Base-by-base conservation (phyloP, 2,797 vertebrate species). In the Platalea minor region DNA sequence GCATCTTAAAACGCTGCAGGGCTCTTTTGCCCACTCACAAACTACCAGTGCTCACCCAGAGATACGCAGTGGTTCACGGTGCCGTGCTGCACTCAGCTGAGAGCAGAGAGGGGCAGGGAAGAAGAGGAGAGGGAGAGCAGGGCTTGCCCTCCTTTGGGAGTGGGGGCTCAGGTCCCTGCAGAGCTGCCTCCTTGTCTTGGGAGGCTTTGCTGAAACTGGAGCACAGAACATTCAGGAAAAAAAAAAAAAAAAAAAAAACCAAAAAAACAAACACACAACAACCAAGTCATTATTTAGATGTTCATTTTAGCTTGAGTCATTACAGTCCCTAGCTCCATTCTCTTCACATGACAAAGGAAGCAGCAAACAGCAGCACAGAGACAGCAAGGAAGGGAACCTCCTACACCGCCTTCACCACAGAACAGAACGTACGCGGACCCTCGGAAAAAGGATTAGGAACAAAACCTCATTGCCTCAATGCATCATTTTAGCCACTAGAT, bases 31-130 rank as follows among this genome's bases (percentile, higher is more conserved):
- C 33, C 29, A 3, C 33, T 74, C 16, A 5, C 41, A 6, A 6
- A 14, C 39, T 54, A 3, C 24, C 31, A 10, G 7, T 69, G 51
- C 35, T 78, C 41, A 25, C 31, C 35, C 7, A 1, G 31, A 48
- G 35, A 46, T 14, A 17, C 0, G 0, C 20, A 45, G 35, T 4
- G 33, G 69, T 15, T 64, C 2, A 0, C 2, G 4, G 12, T 11
- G 41, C 28, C 0, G 1, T 6, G 11, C 33, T 41, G 29, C 33
- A 13, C 15, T 15, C 45, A 50, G 35, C 41, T 33, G 21, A 59
- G 54, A 74, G 50, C 23, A 41, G 41, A 75, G 68, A 51, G 6
- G 26, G 25, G 17, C 20, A 33, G 50, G 26, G 26, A 85, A 50
- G 56, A 81, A 33, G 29, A n/a, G 17, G 1, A 48, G 31, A 43